A percentile compares a stretch with the other conserved stretches of the same genome.
Evolutionary conservation across 2,888 invertebrate genomes (phyloP).

Genomic region (Microplitis deprimator): DNA sequence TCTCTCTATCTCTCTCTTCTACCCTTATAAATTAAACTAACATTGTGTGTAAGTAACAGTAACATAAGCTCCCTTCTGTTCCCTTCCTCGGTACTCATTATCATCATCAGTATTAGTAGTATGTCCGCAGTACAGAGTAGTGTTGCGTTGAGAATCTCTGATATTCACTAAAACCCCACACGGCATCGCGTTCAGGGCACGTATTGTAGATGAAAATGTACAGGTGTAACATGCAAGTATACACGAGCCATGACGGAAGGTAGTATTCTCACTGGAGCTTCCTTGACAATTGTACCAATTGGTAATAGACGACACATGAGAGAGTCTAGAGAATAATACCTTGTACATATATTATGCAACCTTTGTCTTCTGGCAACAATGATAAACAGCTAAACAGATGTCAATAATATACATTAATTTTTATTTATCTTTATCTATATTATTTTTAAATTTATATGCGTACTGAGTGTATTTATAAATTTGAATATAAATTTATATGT

Average conservation of each 20-base stretch:
- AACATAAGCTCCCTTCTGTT: too few species aligned
- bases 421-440: not conserved
- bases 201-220: not conserved
- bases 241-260: constrained; percentile 19
- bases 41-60: not conserved
- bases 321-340: not conserved
- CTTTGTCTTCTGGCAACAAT: not conserved
- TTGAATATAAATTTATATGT: not conserved
- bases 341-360: constrained; percentile 5
- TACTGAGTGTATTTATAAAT: not conserved
- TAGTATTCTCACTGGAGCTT: constrained; percentile 25
- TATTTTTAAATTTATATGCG: too few species aligned
- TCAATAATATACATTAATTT: not conserved
- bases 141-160: too few species aligned
- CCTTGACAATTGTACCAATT: constrained; percentile 37
- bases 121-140: too few species aligned
- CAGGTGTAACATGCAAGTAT: constrained; percentile 24
- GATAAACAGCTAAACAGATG: not conserved
- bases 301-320: constrained; percentile 10
- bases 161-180: too few species aligned
- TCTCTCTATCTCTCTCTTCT: not conserved
- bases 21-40: not conserved
- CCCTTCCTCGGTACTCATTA: too few species aligned
- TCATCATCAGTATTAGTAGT: too few species aligned
- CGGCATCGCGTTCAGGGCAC: not conserved